Base-by-base conservation (phyloP, 2,888 invertebrate species). In the Venustoraphidia nigricollis region DNA sequence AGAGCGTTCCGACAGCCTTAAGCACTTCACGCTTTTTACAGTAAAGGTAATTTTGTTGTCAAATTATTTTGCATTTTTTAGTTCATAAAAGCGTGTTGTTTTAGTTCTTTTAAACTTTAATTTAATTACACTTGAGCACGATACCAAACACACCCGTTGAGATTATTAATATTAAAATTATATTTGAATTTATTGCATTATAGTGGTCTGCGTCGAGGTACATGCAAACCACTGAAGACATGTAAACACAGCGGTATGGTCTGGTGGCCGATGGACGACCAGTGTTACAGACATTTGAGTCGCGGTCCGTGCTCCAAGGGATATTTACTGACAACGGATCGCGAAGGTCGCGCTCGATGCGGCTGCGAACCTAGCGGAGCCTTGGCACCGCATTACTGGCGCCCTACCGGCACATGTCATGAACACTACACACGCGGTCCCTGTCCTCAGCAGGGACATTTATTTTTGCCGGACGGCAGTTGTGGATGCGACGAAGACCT, bases 391-490 rank as follows among this genome's bases (percentile, higher is more conserved):
- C 77, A 79, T 59, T 78, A 72, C 58, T 83, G 79, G 74, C 59
- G 71, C 1, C 65, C 65, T 2, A 71, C 64, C 8, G 73, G 78
- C n/a, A 77, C 81, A 2, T 90, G 90, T 60, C 83, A 85, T 61
- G 81, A 85, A 54, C 85, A 86, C 60, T 88, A 81, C 63, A 83
- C 86, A 0, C 72, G 75, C 53, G 90, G 90, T 0, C 89, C 89
- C 0, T 90, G 90, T 59, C 76, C 77, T 49, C 78, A 79, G 54
- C 72, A 71, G 8, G 90, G 90, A 0, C 78, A 83, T 61, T 66
- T 90, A 47, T 89, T 87, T 65, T 66, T 89, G 45, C 88, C 88
- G 0, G 80, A 80, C 10, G 73, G 75, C 11, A 72, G 66, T 17
- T 90, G 90, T 57, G 86, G 83, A 46, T 90, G 90, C 58, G 74